These are phyloP conservation scores for Lethrus apterus DNA, from an alignment of 1,140 invertebrate genomes.

Conservation along the genomic window DNA sequence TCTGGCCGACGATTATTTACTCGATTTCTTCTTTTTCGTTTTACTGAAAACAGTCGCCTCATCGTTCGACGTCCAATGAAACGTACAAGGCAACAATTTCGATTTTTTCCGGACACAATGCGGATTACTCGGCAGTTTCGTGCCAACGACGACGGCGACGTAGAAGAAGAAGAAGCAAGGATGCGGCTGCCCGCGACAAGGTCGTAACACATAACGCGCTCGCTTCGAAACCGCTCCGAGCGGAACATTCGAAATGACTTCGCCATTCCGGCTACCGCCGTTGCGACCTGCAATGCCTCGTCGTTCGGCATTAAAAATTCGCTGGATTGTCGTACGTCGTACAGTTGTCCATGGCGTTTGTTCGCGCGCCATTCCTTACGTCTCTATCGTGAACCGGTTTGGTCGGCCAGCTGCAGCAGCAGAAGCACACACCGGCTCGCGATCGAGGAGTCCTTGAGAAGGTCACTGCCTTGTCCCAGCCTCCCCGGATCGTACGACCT, in stretches of 20 bases:
- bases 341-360: constrained; percentile 23
- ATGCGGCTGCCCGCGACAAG: too few relatives aligned
- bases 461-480: constrained; percentile 31
- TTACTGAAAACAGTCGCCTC: too few relatives aligned
- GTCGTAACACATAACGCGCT: too few relatives aligned
- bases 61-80: too few relatives aligned
- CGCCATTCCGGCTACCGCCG: constrained; percentile 7
- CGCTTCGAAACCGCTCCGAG: too few relatives aligned
- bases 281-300: constrained; percentile 12
- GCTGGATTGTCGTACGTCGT: constrained; percentile 20
- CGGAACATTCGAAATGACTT: constrained; percentile 7
- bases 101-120: too few relatives aligned
- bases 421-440: constrained; percentile 14
- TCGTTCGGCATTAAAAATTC: constrained; percentile 22
- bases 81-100: too few relatives aligned
- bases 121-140: too few relatives aligned
- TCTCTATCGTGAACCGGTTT: constrained; percentile 26
- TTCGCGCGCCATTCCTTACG: constrained; percentile 17
- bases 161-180: too few relatives aligned
- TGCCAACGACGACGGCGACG: too few relatives aligned
- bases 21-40: too few relatives aligned
- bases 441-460: constrained; percentile 27
- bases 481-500: constrained; percentile 25
- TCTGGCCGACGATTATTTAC: too few relatives aligned
- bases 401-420: constrained; percentile 18